Percentiles rank a stretch among this genome's conserved stretches.
These are phyloP conservation scores for Falco biarmicus DNA, from an alignment of 2,797 vertebrate species.

Conservation along the genomic window DNA sequence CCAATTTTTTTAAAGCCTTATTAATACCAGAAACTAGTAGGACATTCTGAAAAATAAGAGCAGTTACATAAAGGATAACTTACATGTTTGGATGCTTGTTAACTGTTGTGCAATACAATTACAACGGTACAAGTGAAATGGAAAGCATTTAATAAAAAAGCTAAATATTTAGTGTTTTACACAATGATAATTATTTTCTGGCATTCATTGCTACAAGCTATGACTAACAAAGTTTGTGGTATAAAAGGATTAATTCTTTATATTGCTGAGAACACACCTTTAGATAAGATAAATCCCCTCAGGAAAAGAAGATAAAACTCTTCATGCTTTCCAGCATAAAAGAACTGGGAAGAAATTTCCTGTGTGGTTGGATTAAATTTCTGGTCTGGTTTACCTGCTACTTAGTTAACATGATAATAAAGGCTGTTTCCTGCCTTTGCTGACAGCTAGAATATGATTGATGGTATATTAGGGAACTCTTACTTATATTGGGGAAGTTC, in stretches of 20 bases:
- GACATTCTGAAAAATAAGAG: background rate
- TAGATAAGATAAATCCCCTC: background rate
- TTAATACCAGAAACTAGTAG: background rate
- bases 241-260: background rate
- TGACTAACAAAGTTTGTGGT: background rate
- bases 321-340: background rate
- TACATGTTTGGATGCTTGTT: background rate
- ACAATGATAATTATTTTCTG: background rate
- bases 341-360: background rate
- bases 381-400: background rate
- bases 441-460: background rate
- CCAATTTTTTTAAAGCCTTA: background rate
- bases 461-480: background rate
- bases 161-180: background rate
- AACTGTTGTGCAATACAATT: background rate
- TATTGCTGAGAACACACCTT: background rate
- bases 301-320: background rate
- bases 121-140: background rate
- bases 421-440: background rate
- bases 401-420: background rate
- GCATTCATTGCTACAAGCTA: background rate
- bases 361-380: background rate
- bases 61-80: background rate
- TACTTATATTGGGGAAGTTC: background rate
- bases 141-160: background rate